Conservation (phyloP, 2,113 vertebrate genomes). For the Pleuronectes platessa region DNA sequence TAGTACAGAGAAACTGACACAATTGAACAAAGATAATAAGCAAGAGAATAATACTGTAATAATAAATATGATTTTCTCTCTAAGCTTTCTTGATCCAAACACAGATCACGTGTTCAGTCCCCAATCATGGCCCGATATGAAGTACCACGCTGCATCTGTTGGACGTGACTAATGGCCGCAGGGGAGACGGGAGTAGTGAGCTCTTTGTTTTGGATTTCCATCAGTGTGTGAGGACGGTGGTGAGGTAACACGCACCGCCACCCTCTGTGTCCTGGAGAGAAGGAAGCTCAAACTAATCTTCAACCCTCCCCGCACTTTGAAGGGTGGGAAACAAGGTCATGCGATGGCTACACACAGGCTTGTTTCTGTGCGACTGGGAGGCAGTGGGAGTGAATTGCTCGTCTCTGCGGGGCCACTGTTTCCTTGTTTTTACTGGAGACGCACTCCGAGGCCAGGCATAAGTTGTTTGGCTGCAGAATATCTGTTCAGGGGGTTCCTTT, state of each 20-base stretch:
- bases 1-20: background rate
- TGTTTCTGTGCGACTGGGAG: constrained; percentile 32
- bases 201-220: constrained; percentile 71
- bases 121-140: constrained; percentile 11
- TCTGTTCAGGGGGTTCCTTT: constrained; percentile 4
- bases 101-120: constrained; percentile 47
- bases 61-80: background rate
- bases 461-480: constrained; percentile 16
- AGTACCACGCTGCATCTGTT: constrained; percentile 33
- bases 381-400: constrained; percentile 11
- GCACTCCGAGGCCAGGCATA: constrained; percentile 15
- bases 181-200: constrained; percentile 42
- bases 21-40: background rate
- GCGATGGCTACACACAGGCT: constrained; percentile 33
- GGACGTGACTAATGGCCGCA: constrained; percentile 61
- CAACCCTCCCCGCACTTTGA: constrained; percentile 45
- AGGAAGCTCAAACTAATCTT: constrained; percentile 52
- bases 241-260: constrained; percentile 28
- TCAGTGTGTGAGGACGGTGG: constrained; percentile 32
- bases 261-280: constrained; percentile 29
- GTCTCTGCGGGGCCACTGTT: constrained; percentile 28
- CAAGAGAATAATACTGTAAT: background rate
- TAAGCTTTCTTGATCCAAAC: constrained; percentile 8
- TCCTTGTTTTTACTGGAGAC: constrained; percentile 38
- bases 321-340: constrained; percentile 54